Evolutionary conservation across 2,797 vertebrate species (phyloP).

Genomic region (Ctenosaura bakeri): DNA sequence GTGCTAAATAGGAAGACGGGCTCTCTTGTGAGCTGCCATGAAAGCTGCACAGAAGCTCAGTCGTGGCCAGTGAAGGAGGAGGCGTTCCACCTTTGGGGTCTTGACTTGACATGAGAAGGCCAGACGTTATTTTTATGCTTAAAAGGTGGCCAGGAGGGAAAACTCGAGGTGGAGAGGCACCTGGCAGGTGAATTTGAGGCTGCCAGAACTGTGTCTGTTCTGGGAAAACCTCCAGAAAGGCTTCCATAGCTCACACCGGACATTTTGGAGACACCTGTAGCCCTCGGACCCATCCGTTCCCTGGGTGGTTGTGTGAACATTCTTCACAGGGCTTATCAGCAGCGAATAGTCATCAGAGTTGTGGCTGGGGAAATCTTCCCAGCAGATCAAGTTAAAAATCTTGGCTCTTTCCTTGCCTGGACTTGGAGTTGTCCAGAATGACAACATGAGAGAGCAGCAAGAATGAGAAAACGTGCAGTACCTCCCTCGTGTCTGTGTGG

Average conservation of each 20-base stretch:
- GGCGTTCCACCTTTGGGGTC: background rate
- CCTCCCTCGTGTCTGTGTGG: too few species aligned
- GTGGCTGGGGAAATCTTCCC: too few species aligned
- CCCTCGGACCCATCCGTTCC: slow-evolving; percentile 36
- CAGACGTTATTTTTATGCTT: background rate
- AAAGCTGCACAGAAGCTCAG: slow-evolving; percentile 45
- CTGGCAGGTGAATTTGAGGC: background rate
- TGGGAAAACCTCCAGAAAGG: background rate
- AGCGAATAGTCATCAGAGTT: too few species aligned
- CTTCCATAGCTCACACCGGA: slow-evolving; percentile 11
- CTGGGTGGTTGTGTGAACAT: background rate
- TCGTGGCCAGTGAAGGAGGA: background rate
- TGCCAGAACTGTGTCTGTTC: background rate
- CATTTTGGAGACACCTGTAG: slow-evolving; percentile 46
- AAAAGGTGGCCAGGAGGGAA: slow-evolving; percentile 9
- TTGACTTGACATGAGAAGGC: background rate
- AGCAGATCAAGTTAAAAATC: too few species aligned
- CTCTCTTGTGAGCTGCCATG: background rate
- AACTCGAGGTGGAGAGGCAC: background rate
- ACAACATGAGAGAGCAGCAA: too few species aligned
- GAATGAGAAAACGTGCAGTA: too few species aligned
- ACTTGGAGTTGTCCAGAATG: too few species aligned
- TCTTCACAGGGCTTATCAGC: background rate
- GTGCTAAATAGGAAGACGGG: background rate
- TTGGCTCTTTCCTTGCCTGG: too few species aligned